Conservation (phyloP, 1,140 invertebrate genomes). For the Colletes latitarsis region DNA sequence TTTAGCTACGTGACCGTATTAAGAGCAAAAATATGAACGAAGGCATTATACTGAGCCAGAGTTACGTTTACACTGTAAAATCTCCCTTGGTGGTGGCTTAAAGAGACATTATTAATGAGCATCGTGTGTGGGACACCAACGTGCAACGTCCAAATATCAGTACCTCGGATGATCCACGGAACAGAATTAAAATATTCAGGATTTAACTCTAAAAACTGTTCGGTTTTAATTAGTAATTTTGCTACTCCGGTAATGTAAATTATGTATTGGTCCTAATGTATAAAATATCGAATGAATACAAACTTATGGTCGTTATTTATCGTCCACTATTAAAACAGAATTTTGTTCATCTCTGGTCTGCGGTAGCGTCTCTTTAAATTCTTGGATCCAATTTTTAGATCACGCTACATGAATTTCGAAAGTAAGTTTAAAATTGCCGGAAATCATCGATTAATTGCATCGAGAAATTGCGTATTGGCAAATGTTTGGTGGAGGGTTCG, state of each 20-base stretch:
- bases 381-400: too few species aligned
- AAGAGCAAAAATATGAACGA: slow-evolving; percentile 23
- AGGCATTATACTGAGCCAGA: not conserved
- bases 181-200: not conserved
- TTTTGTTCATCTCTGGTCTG: too few species aligned
- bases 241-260: too few species aligned
- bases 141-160: not conserved
- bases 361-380: too few species aligned
- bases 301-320: too few species aligned
- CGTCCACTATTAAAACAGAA: too few species aligned
- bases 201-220: too few species aligned
- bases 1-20: slow-evolving; percentile 30
- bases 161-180: not conserved
- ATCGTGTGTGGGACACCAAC: not conserved
- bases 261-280: too few species aligned
- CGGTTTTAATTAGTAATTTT: too few species aligned
- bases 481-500: not conserved
- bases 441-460: not conserved
- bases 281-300: too few species aligned
- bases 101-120: not conserved
- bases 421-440: not conserved
- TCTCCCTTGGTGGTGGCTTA: too few species aligned
- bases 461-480: not conserved
- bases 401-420: too few species aligned
- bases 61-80: not conserved